Evolutionary conservation across 2,797 vertebrate species (phyloP), one percentile per base, ranked within the genome.

Genomic region (Orientallactaga sibirica): DNA sequence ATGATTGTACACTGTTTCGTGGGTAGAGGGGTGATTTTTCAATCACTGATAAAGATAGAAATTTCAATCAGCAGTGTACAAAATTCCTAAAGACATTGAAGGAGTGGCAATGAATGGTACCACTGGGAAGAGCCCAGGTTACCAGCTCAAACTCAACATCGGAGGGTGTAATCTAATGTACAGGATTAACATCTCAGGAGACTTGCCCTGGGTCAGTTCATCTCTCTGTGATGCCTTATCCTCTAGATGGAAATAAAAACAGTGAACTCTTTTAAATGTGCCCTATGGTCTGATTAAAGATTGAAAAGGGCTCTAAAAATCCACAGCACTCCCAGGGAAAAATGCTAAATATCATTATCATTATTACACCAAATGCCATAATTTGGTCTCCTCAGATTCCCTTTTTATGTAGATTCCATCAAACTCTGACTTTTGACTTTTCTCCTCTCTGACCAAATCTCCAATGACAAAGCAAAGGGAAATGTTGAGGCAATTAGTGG

Each of bases 311-410:
- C 95, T 97, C 95, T 95, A 97, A 96, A 97, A 97, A 93, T 96
- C 96, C 93, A 96, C 93, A 92, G 90, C 79, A 95, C 92, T 97
- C 95, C 88, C 92, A 96, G 95, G 86, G 86, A 97, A 97, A 96
- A 97, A 97, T 97, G 97, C 96, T 97, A 97, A 97, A 95, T 97
- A 97, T 97, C 96, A 97, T 97, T 97, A 97, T 95, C 95, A 95
- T 97, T 97, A 97, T 96, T 97, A 96, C 86, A 95, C 96, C 96
- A 96, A 97, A 97, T 95, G 96, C 95, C 94, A 94, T 97, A 97
- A 97, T 97, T 97, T 97, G 96, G 97, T 97, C 97, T 97, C 97
- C 81, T 97, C 94, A 97, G 97, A 97, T 97, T 97, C 95, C 81
- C 91, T 97, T 97, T 97, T 97, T 96, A 97, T 97, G 96, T 95